Evolutionary conservation across 1,140 invertebrate species (phyloP), one percentile per base, ranked within the genome.

Genomic region (Olivierus martensii): DNA sequence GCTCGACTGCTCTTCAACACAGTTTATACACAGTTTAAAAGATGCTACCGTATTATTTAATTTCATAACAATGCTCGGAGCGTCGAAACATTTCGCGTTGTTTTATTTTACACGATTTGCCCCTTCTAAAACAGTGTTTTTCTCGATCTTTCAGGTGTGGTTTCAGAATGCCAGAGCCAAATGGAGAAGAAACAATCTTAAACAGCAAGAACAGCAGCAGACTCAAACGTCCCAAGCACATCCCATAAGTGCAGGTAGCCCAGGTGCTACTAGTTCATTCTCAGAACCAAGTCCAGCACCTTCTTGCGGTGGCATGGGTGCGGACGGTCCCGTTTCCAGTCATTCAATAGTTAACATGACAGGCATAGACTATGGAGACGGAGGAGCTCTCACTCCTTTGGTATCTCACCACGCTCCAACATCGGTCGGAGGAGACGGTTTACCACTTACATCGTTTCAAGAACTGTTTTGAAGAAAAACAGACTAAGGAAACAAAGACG

Each of bases 121-220:
- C n/a, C n/a, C n/a, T n/a, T n/a, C n/a, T n/a, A n/a, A n/a, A n/a
- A n/a, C n/a, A n/a, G 28, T 6, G 28, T 28, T 28, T n/a, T 28
- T 28, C 28, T 28, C 5, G 47, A 46, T n/a, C 71, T 73, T 37
- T 17, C 77, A 97, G 93, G 93, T 97, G 46, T 97, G 93, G 93
- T 98, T 98, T 75, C 93, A 98, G 76, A 98, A 98, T 70, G 89
- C 90, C 19, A 75, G 93, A 47, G 93, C 93, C 61, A 98, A 98
- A 76, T 95, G 90, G 84, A 79, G 93, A 62, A 79, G 92, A 58
- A 89, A 91, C 79, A 81, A 89, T 70, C 77, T 87, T 63, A 89
- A 88, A 65, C 81, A 85, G 63, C 22, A 39, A 22, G 41, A 43
- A 12, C 21, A 21, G 1, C 21, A 34, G 11, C 11, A 45, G 0